phyloP scores from a whole-genome alignment of 2,888 invertebrate species.

The Cartodere bifasciata region DNA sequence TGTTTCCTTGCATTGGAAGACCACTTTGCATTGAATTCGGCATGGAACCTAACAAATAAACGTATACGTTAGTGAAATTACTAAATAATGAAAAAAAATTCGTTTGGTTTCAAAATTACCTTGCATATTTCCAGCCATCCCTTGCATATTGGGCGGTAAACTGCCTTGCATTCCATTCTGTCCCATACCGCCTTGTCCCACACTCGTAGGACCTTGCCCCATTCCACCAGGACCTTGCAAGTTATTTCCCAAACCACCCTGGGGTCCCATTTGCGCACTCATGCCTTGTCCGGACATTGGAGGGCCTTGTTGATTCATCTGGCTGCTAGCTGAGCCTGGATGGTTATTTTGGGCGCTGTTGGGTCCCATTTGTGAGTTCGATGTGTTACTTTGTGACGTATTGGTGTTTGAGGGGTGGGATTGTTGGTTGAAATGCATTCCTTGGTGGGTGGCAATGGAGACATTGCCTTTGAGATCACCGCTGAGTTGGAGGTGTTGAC shows the following conservation, averaged over 20 bases:
- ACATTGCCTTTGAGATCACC: constrained; percentile 61
- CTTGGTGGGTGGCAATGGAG: constrained; percentile 74
- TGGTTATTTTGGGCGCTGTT: constrained; percentile 6
- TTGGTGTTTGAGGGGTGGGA: constrained; percentile 13
- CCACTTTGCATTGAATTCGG: constrained; percentile 21
- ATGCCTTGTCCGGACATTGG: constrained; percentile 6
- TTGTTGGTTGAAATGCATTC: constrained; percentile 56
- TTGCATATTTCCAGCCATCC: constrained; percentile 4
- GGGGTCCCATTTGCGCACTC: constrained; percentile 11
- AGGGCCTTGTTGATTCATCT: constrained; percentile 7
- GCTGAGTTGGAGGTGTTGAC: constrained; percentile 71
- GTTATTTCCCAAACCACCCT: background rate
- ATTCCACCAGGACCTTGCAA: constrained; percentile 12
- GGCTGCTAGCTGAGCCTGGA: constrained; percentile 8
- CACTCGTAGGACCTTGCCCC: constrained; percentile 14
- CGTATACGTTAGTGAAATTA: too few relatives aligned
- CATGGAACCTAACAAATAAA: too few relatives aligned
- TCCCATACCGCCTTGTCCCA: constrained; percentile 8
- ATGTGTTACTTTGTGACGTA: constrained; percentile 34
- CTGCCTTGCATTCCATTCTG: constrained; percentile 10
- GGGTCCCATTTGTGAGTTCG: constrained; percentile 17
- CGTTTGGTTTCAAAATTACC: too few relatives aligned
- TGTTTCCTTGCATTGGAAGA: constrained; percentile 12
- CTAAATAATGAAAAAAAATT: too few relatives aligned
- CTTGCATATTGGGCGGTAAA: too few relatives aligned